These are phyloP conservation scores for Crenichthys baileyi DNA, from an alignment of 2,797 vertebrate species.

Conservation along the genomic window DNA sequence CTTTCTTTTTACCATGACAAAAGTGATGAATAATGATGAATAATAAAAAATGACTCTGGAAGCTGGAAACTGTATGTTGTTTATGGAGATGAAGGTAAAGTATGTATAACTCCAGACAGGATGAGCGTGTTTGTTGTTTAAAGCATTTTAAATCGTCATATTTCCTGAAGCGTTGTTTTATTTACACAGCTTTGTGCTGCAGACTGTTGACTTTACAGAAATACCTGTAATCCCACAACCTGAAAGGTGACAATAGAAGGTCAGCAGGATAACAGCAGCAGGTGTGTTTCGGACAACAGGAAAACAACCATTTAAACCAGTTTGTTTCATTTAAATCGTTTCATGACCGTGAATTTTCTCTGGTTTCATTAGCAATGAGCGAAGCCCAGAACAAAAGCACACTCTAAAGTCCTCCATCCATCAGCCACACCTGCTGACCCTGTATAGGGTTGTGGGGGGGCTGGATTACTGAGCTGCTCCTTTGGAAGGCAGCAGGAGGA, in stretches of 20 bases:
- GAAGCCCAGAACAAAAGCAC: no score
- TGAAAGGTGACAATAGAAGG: constrained; percentile 48
- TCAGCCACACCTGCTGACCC: background rate
- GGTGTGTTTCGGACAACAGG: constrained; percentile 9
- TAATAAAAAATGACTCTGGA: no score
- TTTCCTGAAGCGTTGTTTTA: no score
- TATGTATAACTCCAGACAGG: background rate
- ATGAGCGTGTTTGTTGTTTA: background rate
- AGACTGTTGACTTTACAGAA: no score
- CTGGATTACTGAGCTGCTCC: background rate
- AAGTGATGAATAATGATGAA: background rate
- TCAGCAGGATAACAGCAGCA: constrained; percentile 39
- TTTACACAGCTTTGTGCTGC: no score
- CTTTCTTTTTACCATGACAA: background rate
- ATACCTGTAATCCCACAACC: constrained; percentile 52
- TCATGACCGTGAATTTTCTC: background rate
- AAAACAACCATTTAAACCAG: constrained; percentile 30
- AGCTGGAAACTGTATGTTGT: background rate
- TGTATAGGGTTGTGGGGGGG: background rate
- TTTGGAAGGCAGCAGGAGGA: no score
- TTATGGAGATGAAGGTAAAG: background rate
- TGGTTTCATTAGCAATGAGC: no score
- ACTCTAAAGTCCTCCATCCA: no score
- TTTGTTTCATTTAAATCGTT: constrained; percentile 25
- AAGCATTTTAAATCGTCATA: background rate